phyloP scores from a whole-genome alignment of 2,113 vertebrate species.

The Lichenostomus cassidix region DNA sequence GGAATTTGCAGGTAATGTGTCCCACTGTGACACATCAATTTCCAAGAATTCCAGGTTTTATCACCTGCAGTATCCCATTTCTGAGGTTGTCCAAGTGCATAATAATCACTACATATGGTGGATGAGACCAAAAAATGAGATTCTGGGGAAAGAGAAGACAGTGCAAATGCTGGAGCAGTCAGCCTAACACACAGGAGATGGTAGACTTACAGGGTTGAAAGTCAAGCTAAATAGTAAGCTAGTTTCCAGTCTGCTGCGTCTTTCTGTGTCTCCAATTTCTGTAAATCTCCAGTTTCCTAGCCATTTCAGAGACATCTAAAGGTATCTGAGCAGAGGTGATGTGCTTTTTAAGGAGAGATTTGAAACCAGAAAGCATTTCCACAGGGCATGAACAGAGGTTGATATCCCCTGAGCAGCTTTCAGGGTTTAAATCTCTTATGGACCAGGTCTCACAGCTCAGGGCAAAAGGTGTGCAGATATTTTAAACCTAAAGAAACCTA shows the following conservation, averaged over 20 bases:
- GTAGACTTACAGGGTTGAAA: neutral
- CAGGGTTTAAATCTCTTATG: neutral
- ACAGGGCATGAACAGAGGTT: neutral
- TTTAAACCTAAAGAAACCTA: neutral
- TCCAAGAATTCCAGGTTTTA: neutral
- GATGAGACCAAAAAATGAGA: neutral
- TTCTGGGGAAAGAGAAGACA: neutral
- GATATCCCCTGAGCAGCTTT: neutral
- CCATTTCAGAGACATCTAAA: neutral
- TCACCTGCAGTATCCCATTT: neutral
- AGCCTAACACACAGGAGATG: neutral
- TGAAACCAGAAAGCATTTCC: neutral
- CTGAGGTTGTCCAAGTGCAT: neutral
- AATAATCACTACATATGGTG: neutral
- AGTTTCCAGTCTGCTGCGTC: neutral
- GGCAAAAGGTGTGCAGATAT: neutral
- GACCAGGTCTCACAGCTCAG: neutral
- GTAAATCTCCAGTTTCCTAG: neutral
- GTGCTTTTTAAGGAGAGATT: neutral
- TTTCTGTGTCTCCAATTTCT: neutral
- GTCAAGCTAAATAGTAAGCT: neutral
- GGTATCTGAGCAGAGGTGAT: neutral
- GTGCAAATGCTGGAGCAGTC: neutral
- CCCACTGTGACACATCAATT: fast-evolving
- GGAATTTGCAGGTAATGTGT: neutral